Percentiles rank a stretch among this genome's conserved stretches.
These are phyloP conservation scores for Hyaena hyaena DNA, from an alignment of 2,113 vertebrate species.

Conservation along the genomic window DNA sequence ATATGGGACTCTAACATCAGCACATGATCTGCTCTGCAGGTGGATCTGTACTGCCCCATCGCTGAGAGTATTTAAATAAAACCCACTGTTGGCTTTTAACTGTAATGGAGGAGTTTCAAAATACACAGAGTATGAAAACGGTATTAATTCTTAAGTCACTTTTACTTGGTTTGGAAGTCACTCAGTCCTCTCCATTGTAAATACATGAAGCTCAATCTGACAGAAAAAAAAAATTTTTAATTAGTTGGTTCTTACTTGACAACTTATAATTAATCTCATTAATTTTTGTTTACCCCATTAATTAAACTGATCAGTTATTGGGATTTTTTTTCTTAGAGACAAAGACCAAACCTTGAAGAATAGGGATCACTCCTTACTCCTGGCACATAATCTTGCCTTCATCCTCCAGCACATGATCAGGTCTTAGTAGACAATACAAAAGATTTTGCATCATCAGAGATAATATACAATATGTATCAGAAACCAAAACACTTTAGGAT, in stretches of 20 bases:
- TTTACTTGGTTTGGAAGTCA: not conserved
- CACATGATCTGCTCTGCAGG: not conserved
- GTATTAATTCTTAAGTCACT: not conserved
- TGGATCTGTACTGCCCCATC: not conserved
- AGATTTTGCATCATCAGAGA: not conserved
- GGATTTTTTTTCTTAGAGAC: not conserved
- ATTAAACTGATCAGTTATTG: slow-evolving; percentile 11
- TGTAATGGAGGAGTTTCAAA: not conserved
- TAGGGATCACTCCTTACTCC: not conserved
- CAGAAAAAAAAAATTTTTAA: not conserved
- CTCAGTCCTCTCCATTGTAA: not conserved
- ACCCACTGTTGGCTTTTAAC: not conserved
- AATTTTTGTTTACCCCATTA: not conserved
- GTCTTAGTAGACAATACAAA: not conserved
- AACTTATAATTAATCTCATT: not conserved
- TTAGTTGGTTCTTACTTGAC: slow-evolving; percentile 9
- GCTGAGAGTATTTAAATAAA: not conserved
- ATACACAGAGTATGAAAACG: not conserved
- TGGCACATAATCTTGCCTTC: not conserved
- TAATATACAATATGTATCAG: not conserved
- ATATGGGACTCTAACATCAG: not conserved
- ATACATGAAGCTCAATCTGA: not conserved
- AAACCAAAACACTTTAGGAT: slow-evolving; percentile 19
- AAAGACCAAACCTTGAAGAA: not conserved
- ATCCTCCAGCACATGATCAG: not conserved